Evolutionary conservation across 2,888 invertebrate genomes (phyloP).

Genomic region (Nemoura dubitans): DNA sequence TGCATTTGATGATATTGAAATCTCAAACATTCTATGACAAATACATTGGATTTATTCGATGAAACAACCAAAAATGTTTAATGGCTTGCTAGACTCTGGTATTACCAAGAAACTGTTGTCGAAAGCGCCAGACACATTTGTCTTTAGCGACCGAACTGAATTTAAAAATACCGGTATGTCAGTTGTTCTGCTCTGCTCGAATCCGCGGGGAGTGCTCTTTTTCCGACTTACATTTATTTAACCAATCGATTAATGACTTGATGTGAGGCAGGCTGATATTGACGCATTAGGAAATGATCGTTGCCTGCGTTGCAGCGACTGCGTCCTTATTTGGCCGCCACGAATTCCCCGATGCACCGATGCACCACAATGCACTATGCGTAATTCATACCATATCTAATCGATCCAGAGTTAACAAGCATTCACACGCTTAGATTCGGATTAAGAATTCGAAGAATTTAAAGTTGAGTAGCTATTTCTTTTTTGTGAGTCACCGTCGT

Average conservation of each 20-base stretch:
- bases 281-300: slow-evolving; percentile 9
- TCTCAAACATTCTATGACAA: neutral
- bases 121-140: slow-evolving; percentile 40
- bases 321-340: slow-evolving; percentile 16
- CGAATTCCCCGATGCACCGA: neutral
- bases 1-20: neutral
- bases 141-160: slow-evolving; percentile 37
- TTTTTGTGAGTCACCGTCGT: neutral
- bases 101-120: slow-evolving; percentile 27
- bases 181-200: neutral
- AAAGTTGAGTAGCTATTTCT: neutral
- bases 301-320: neutral
- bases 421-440: neutral
- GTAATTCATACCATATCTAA: neutral
- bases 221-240: neutral
- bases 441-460: neutral
- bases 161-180: slow-evolving; percentile 41
- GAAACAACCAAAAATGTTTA: neutral
- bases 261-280: neutral
- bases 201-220: slow-evolving; percentile 13
- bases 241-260: neutral
- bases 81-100: slow-evolving; percentile 28
- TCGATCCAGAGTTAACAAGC: neutral
- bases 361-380: neutral
- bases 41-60: neutral